These are phyloP conservation scores for Agrilus planipennis DNA, from an alignment of 1,140 invertebrate species.

Conservation along the genomic window DNA sequence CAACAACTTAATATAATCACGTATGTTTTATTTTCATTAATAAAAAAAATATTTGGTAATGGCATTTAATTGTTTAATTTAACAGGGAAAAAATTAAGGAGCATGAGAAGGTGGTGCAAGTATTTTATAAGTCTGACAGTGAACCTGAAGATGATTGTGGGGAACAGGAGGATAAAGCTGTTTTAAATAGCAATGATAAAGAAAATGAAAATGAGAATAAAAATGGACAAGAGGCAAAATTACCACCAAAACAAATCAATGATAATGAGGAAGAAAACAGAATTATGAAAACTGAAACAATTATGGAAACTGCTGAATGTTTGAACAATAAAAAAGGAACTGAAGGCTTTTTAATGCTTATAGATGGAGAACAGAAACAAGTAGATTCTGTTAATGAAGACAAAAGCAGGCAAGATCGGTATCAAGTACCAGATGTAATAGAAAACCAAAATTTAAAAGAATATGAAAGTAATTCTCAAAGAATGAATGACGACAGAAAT, in stretches of 20 bases:
- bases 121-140: slow-evolving; percentile 47
- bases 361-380: not conserved
- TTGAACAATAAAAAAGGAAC: not conserved
- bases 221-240: not conserved
- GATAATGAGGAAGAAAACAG: not conserved
- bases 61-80: slow-evolving; percentile 13
- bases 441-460: too few relatives aligned
- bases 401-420: too few relatives aligned
- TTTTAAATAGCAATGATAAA: not conserved
- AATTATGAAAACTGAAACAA: not conserved
- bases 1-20: slow-evolving; percentile 42
- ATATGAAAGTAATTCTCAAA: not conserved
- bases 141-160: slow-evolving; percentile 28
- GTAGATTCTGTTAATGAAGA: not conserved
- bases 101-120: slow-evolving; percentile 44
- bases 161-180: not conserved
- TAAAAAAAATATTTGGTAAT: not conserved
- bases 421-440: too few relatives aligned
- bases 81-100: slow-evolving; percentile 40
- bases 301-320: not conserved
- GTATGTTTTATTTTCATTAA: slow-evolving; percentile 38
- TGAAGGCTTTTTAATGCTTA: not conserved
- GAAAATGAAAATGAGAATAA: not conserved
- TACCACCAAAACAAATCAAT: not conserved
- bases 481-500: too few relatives aligned